Evolutionary conservation across 1,140 invertebrate genomes (phyloP), one percentile per base, ranked within the genome.

Genomic region (Cotesia vestalis): DNA sequence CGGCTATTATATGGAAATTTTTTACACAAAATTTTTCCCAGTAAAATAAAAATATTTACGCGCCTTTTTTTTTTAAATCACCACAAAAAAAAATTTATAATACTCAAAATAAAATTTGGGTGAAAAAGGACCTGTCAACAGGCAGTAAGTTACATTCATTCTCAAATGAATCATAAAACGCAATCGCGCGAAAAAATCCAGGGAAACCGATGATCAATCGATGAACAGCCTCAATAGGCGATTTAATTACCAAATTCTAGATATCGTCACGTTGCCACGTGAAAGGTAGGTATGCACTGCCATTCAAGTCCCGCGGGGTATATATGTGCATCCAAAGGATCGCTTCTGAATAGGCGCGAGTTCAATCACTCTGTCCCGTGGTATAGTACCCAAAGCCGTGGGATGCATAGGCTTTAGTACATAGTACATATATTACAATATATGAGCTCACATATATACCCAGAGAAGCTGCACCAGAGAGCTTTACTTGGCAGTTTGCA

Each of bases 181-280:
- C 20, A 9, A 20, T 20, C 5, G 17, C 5, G 17, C 9, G 20
- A 27, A 59, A 9, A 59, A 27, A 46, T 11, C 1, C 57, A 17
- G 14, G 20, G 4, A 59, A 27, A 17, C 57, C 57, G 17, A 14
- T 62, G 17, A 62, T 35, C 68, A 71, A 63, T 70, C 38, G 55
- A 53, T 52, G 52, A 52, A 53, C 51, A 36, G 11, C 27, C 40
- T 60, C 34, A 72, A 66, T 57, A 79, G 79, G 74, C 75, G 78
- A 81, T 84, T 83, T 83, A 85, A 85, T 85, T 85, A 80, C 68
- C 80, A 80, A 85, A 84, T 84, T 78, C 78, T 77, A 77, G 74
- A 79, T 83, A 81, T 79, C 78, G 78, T 76, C 82, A 84, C 81
- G 84, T 84, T 75, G 77, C 68, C 73, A 52, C 59, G 27, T 75